phyloP scores from a whole-genome alignment of 2,888 invertebrate genomes.

The Heliconius erato region DNA sequence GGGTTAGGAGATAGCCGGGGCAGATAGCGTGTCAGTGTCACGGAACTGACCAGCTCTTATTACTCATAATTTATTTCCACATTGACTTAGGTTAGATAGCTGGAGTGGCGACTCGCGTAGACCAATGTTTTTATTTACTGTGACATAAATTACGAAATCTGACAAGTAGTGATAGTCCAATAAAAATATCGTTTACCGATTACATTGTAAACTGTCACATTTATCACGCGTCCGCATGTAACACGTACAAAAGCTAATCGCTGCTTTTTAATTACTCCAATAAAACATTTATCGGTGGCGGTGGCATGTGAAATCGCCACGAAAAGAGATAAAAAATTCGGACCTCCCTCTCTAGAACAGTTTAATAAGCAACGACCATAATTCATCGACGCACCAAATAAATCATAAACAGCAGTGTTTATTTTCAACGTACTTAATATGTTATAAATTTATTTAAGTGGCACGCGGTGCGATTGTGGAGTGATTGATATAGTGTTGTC shows the following conservation, averaged over 20 bases:
- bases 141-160: conserved; percentile 63
- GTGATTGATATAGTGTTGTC: conserved; percentile 84
- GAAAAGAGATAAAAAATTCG: conserved; percentile 73
- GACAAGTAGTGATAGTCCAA: conserved; percentile 65
- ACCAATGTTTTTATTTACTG: conserved; percentile 48
- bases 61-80: conserved; percentile 66
- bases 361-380: conserved; percentile 79
- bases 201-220: conserved; percentile 74
- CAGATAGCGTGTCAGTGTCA: conserved; percentile 72
- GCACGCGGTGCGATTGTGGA: conserved; percentile 81
- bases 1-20: conserved; percentile 71
- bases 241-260: conserved; percentile 76
- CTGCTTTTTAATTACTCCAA: conserved; percentile 80
- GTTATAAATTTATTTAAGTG: conserved; percentile 86
- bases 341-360: conserved; percentile 72
- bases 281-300: conserved; percentile 82
- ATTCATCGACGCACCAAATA: conserved; percentile 82
- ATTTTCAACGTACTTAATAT: conserved; percentile 85
- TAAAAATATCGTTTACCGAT: conserved; percentile 70
- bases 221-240: conserved; percentile 76
- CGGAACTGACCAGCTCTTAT: conserved; percentile 72
- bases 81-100: conserved; percentile 62
- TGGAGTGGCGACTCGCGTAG: conserved; percentile 43
- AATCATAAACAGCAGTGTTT: conserved; percentile 85
- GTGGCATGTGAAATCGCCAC: conserved; percentile 79